Conservation (phyloP, 2,888 invertebrate species). For the Phymatocera aterrima region DNA sequence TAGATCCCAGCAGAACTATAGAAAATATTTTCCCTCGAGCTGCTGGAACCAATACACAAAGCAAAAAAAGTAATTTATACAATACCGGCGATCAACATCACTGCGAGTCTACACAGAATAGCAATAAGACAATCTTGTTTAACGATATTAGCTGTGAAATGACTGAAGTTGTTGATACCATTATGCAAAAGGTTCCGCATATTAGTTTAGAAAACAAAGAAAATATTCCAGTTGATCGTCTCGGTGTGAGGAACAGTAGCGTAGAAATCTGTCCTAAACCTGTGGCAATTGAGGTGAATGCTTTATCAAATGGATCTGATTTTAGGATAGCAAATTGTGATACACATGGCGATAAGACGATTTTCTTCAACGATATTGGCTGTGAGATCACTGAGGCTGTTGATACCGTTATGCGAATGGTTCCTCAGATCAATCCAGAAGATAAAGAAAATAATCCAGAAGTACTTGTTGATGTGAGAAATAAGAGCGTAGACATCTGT, state of each 20-base stretch:
- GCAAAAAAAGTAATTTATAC: neutral
- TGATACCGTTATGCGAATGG: neutral
- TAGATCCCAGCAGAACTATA: neutral
- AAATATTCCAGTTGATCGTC: neutral
- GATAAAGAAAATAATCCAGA: neutral
- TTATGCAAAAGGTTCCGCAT: neutral
- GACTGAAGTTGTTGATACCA: conserved; percentile 12
- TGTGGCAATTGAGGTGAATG: neutral
- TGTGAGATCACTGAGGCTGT: conserved; percentile 30
- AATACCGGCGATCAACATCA: neutral
- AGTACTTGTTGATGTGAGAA: neutral
- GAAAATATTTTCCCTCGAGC: neutral
- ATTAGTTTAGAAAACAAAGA: neutral
- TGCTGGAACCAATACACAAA: neutral
- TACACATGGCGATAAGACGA: neutral
- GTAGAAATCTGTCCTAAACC: neutral
- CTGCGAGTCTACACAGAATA: too few relatives aligned
- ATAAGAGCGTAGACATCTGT: neutral
- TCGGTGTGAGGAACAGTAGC: neutral
- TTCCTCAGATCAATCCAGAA: neutral
- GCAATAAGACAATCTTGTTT: conserved; percentile 25
- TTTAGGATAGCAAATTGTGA: neutral
- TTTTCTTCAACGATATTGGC: neutral
- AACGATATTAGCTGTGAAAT: conserved; percentile 19
- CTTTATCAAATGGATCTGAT: neutral